Conservation (phyloP, 2,888 invertebrate genomes). For the Thymelicus sylvestris region DNA sequence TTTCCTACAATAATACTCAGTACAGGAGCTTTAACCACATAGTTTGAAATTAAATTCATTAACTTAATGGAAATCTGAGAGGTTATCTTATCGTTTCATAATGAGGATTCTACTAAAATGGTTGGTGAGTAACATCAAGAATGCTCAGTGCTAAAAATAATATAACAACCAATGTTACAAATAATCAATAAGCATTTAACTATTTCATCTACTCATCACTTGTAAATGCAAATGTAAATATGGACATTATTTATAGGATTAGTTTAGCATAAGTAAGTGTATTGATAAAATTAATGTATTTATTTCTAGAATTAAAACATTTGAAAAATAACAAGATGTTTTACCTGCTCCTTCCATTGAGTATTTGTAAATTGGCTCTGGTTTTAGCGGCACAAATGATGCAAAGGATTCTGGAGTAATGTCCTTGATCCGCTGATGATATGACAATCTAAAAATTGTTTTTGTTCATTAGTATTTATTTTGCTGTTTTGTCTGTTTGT, state of each 20-base stretch:
- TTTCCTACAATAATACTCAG: constrained; percentile 40
- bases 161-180: constrained; percentile 48
- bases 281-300: constrained; percentile 57
- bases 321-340: constrained; percentile 54
- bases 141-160: constrained; percentile 30
- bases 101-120: background rate
- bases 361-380: constrained; percentile 96
- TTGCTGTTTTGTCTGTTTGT: no score
- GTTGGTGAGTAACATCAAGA: background rate
- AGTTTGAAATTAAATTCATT: background rate
- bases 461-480: background rate
- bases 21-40: constrained; percentile 30
- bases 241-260: constrained; percentile 58
- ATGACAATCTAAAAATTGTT: constrained; percentile 89
- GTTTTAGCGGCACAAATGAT: constrained; percentile 92
- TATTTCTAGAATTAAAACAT: constrained; percentile 53
- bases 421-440: constrained; percentile 96
- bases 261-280: constrained; percentile 67
- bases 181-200: constrained; percentile 64
- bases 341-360: constrained; percentile 95
- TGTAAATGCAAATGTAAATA: constrained; percentile 69
- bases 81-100: background rate
- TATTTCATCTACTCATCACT: constrained; percentile 43
- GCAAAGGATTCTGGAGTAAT: constrained; percentile 95
- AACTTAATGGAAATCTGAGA: background rate